Conservation (phyloP, 2,888 invertebrate genomes). For the Colostygia pectinataria region DNA sequence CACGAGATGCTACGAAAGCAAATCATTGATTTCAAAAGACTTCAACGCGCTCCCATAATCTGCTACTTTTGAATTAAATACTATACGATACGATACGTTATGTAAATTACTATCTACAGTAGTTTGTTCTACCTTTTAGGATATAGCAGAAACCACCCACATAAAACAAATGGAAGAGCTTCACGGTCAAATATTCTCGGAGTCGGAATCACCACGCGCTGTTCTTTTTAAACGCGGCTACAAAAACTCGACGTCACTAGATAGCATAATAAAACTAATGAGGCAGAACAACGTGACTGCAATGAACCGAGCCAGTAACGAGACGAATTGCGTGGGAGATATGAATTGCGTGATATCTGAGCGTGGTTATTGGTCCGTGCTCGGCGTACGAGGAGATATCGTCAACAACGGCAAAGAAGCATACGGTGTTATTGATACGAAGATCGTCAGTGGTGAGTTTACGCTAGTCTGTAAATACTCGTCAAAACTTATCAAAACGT, state of each 20-base stretch:
- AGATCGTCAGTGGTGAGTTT: conserved; percentile 73
- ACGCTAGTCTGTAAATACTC: neutral
- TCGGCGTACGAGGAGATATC: conserved; percentile 70
- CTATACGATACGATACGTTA: too few species aligned
- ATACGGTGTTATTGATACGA: conserved; percentile 83
- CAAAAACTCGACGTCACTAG: conserved; percentile 66
- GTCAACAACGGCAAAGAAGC: conserved; percentile 50
- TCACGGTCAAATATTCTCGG: conserved; percentile 64
- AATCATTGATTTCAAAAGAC: conserved; percentile 3
- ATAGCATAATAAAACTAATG: conserved; percentile 67
- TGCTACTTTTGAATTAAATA: neutral
- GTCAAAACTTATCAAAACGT: too few species aligned
- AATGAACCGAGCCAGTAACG: conserved; percentile 49
- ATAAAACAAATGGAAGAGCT: conserved; percentile 60
- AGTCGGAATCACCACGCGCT: conserved; percentile 63
- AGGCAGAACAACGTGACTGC: conserved; percentile 67
- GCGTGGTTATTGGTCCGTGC: conserved; percentile 57
- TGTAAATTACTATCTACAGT: too few species aligned
- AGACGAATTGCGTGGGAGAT: conserved; percentile 47
- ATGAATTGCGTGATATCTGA: conserved; percentile 56
- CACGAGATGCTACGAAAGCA: conserved; percentile 1
- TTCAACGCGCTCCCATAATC: conserved; percentile 7
- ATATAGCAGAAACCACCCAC: conserved; percentile 64
- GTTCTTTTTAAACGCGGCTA: conserved; percentile 60
- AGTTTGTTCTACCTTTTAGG: conserved; percentile 46